Percentiles rank a stretch among this genome's conserved stretches.
phyloP scores from a whole-genome alignment of 2,113 vertebrate species.

The Peromyscus polionotus region DNA sequence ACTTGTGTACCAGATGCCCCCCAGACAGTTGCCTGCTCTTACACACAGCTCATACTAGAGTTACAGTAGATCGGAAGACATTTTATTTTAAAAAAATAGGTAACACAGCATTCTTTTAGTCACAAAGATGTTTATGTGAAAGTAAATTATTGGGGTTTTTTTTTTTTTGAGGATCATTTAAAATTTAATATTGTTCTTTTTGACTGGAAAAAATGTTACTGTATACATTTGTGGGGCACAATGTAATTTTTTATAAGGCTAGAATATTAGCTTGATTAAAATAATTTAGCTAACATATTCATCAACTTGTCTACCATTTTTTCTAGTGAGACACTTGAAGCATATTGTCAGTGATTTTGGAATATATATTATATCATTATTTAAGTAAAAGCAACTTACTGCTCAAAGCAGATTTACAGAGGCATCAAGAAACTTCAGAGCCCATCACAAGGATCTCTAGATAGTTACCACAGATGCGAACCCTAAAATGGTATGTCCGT shows the following conservation, averaged over 20 bases:
- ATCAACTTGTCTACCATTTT: neutral
- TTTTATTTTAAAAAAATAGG: neutral
- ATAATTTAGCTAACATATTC: neutral
- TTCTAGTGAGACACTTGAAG: neutral
- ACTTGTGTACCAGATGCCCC: neutral
- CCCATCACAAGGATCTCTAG: neutral
- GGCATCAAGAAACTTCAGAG: conserved; percentile 1
- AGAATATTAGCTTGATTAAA: neutral
- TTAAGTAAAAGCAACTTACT: conserved; percentile 6
- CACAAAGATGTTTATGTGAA: neutral
- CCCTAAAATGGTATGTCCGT: neutral
- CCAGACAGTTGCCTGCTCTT: neutral
- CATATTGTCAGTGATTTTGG: neutral
- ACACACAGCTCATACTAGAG: neutral
- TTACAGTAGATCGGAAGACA: neutral
- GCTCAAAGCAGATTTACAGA: conserved; percentile 37
- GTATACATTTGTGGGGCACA: neutral
- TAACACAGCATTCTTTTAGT: neutral
- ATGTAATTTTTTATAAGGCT: neutral
- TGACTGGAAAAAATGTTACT: neutral
- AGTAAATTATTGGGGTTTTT: neutral
- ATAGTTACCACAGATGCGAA: neutral
- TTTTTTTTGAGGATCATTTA: neutral
- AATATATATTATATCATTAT: neutral
- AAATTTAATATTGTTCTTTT: conserved; percentile 7